These are phyloP conservation scores for Lacanobia wlatinum DNA, from an alignment of 2,888 invertebrate species.

Conservation along the genomic window DNA sequence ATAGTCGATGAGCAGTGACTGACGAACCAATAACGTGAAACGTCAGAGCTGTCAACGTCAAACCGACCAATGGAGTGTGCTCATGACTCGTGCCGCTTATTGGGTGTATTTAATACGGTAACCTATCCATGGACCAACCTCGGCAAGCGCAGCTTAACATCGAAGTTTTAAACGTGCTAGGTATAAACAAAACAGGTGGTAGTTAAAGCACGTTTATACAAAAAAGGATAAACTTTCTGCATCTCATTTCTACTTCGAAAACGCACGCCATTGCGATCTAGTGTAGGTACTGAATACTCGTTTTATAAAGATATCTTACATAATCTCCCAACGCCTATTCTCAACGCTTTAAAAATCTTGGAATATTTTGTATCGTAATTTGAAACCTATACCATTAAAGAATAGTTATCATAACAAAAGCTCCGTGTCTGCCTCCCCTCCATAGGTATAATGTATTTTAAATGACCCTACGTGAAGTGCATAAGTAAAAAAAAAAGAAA, in stretches of 20 bases:
- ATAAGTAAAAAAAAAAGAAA: conserved; percentile 56
- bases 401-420: conserved; percentile 68
- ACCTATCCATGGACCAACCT: not conserved
- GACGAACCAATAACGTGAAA: too few relatives aligned
- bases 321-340: not conserved
- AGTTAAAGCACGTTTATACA: not conserved
- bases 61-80: too few relatives aligned
- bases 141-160: not conserved
- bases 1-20: too few relatives aligned
- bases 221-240: not conserved
- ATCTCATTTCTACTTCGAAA: not conserved
- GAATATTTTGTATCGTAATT: conserved; percentile 41
- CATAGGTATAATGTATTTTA: conserved; percentile 78
- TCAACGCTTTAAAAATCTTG: conserved; percentile 18
- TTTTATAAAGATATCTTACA: not conserved
- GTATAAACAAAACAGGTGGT: not conserved
- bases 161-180: too few relatives aligned
- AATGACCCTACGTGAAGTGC: conserved; percentile 70
- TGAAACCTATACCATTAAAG: conserved; percentile 54
- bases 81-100: too few relatives aligned
- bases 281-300: not conserved
- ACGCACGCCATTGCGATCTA: not conserved
- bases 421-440: conserved; percentile 46
- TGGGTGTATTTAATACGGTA: too few relatives aligned
- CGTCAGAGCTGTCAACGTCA: too few relatives aligned